These are phyloP conservation scores for Drosophila fulvimacula DNA, from an alignment of 2,888 invertebrate species.

Conservation along the genomic window DNA sequence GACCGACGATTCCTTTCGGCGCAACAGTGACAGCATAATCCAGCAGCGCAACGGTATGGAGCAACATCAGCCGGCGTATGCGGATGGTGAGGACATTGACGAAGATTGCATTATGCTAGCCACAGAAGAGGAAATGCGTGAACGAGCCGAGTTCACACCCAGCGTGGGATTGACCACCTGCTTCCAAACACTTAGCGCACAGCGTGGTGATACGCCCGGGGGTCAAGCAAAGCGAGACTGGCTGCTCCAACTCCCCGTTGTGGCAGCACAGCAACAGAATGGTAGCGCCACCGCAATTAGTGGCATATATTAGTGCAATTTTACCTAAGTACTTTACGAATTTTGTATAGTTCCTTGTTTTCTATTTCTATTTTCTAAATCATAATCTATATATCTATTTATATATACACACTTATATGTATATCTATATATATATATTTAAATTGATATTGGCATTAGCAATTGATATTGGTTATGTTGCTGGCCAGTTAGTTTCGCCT, in stretches of 20 bases:
- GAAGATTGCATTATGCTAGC: slow-evolving; percentile 80
- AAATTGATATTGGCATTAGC: slow-evolving; percentile 40
- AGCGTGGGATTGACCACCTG: slow-evolving; percentile 80
- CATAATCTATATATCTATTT: slow-evolving; percentile 26
- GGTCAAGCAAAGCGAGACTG: slow-evolving; percentile 77
- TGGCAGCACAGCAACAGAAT: slow-evolving; percentile 42
- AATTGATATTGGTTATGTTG: slow-evolving; percentile 37
- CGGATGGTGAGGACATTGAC: slow-evolving; percentile 74
- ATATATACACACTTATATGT: slow-evolving; percentile 10
- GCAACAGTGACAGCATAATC: slow-evolving; percentile 76
- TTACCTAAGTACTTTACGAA: slow-evolving; percentile 74
- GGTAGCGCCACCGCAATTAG: slow-evolving; percentile 45
- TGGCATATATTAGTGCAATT: slow-evolving; percentile 73
- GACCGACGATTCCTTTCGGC: slow-evolving; percentile 78
- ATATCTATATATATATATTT: slow-evolving; percentile 19
- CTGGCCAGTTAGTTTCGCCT: slow-evolving; percentile 27
- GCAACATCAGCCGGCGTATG: slow-evolving; percentile 64
- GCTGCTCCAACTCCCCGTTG: slow-evolving; percentile 68
- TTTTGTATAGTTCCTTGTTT: slow-evolving; percentile 78
- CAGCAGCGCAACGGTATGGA: slow-evolving; percentile 58
- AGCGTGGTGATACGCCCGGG: slow-evolving; percentile 77
- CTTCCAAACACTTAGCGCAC: slow-evolving; percentile 74
- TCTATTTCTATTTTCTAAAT: slow-evolving; percentile 67
- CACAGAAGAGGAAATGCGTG: slow-evolving; percentile 80
- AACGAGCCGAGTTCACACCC: slow-evolving; percentile 81